Evolutionary conservation across 2,888 invertebrate species (phyloP).

Genomic region (Eupithecia insigniata): DNA sequence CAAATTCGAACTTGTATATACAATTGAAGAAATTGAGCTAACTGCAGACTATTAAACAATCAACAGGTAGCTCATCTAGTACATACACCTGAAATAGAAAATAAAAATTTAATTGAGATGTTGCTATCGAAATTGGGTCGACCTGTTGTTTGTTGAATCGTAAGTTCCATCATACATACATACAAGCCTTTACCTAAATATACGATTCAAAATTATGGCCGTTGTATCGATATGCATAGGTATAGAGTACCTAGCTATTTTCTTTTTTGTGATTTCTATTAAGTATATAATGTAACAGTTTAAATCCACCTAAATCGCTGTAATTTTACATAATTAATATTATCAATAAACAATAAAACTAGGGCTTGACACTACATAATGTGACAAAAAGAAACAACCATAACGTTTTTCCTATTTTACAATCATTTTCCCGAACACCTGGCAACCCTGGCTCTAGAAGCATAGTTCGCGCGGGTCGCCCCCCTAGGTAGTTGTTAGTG

Average conservation of each 20-base stretch:
- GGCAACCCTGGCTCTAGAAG: slow-evolving; percentile 55
- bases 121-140: background rate
- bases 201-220: too few relatives aligned
- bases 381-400: background rate
- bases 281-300: too few relatives aligned
- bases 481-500: slow-evolving; percentile 49
- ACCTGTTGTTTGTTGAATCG: too few relatives aligned
- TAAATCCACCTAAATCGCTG: too few relatives aligned
- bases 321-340: background rate
- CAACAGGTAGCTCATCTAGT: too few relatives aligned
- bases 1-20: too few relatives aligned
- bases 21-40: too few relatives aligned
- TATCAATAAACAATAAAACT: background rate
- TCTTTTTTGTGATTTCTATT: too few relatives aligned
- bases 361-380: background rate
- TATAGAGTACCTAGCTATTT: too few relatives aligned
- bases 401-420: background rate
- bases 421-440: background rate
- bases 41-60: too few relatives aligned
- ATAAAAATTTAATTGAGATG: background rate
- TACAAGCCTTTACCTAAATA: background rate
- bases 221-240: too few relatives aligned
- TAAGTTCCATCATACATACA: background rate
- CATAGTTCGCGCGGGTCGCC: slow-evolving; percentile 63
- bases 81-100: too few relatives aligned